A percentile compares a stretch with the other conserved stretches of the same genome.
phyloP scores from a whole-genome alignment of 2,113 vertebrate genomes.

The Pholis gunnellus region DNA sequence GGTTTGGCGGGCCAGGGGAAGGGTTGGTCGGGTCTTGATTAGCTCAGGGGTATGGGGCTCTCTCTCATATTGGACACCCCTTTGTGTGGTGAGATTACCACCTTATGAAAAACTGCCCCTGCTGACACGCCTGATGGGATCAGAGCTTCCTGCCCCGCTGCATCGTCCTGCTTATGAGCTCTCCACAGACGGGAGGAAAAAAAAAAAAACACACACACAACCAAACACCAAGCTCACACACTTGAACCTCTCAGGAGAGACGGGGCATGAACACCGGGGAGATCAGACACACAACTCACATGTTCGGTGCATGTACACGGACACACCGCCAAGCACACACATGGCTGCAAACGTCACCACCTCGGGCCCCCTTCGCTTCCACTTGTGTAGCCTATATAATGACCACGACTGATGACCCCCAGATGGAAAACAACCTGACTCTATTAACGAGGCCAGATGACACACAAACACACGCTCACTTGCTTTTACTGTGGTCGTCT shows the following conservation, averaged over 20 bases:
- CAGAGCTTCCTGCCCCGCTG: conserved; percentile 72
- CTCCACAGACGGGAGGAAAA: conserved; percentile 47
- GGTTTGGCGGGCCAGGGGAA: conserved; percentile 57
- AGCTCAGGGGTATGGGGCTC: conserved; percentile 74
- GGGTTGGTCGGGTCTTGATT: conserved; percentile 77
- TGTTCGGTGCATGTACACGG: conserved; percentile 1
- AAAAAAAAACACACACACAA: conserved; percentile 41
- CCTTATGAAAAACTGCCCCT: conserved; percentile 82
- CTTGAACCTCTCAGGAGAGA: conserved; percentile 16
- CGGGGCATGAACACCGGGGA: neutral
- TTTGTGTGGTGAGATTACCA: conserved; percentile 80
- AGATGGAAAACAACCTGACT: conserved; percentile 71
- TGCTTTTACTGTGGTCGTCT: conserved; percentile 49
- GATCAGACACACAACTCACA: neutral
- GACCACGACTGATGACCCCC: conserved; percentile 56
- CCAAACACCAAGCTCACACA: conserved; percentile 37
- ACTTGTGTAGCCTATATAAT: conserved; percentile 33
- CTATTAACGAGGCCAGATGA: conserved; percentile 66
- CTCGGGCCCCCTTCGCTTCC: conserved; percentile 1
- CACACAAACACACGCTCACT: conserved; percentile 55
- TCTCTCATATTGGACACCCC: conserved; percentile 75
- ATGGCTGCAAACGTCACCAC: conserved; percentile 19
- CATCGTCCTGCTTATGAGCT: conserved; percentile 64
- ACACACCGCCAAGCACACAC: conserved; percentile 16
- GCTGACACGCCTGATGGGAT: conserved; percentile 78